Conservation (phyloP, 64 coral and sea anemone genomes). For the Pocillopora verrucosa region DNA sequence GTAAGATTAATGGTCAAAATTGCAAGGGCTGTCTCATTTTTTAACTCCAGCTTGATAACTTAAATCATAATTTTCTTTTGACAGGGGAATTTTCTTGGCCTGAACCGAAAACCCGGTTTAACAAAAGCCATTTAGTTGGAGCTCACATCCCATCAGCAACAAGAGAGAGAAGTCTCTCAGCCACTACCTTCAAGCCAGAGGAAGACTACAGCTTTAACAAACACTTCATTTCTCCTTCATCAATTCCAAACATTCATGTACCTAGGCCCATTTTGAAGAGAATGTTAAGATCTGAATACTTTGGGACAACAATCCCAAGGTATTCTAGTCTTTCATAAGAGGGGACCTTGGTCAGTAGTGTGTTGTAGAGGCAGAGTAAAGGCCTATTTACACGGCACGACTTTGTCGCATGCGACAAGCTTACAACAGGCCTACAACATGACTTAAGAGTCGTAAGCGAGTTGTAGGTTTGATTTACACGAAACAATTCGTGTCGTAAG, state of each 20-base stretch:
- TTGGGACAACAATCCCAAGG: constrained; percentile 90
- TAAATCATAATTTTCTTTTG: neutral
- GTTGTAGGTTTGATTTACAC: too few species aligned
- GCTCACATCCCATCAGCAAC: constrained; percentile 33
- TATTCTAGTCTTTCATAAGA: constrained; percentile 76
- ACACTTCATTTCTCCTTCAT: constrained; percentile 71
- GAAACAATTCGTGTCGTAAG: too few species aligned
- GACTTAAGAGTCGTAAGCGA: too few species aligned
- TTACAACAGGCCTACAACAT: too few species aligned
- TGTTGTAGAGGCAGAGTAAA: neutral
- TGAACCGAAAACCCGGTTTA: constrained; percentile 41
- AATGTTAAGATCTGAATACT: constrained; percentile 88
- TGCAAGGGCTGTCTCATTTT: neutral
- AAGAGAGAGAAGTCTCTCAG: constrained; percentile 20
- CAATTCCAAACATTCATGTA: constrained; percentile 75
- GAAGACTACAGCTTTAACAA: constrained; percentile 11
- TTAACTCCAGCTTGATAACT: neutral
- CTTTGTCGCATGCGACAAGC: too few species aligned
- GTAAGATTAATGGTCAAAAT: too few species aligned
- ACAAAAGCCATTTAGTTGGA: constrained; percentile 77
- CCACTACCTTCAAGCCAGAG: neutral
- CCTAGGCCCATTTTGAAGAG: constrained; percentile 74
- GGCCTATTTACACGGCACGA: too few species aligned
- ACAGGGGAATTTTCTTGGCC: constrained; percentile 26
- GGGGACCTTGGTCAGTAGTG: neutral